phyloP scores from a whole-genome alignment of 2,888 invertebrate species.

The Patella pellucida region DNA sequence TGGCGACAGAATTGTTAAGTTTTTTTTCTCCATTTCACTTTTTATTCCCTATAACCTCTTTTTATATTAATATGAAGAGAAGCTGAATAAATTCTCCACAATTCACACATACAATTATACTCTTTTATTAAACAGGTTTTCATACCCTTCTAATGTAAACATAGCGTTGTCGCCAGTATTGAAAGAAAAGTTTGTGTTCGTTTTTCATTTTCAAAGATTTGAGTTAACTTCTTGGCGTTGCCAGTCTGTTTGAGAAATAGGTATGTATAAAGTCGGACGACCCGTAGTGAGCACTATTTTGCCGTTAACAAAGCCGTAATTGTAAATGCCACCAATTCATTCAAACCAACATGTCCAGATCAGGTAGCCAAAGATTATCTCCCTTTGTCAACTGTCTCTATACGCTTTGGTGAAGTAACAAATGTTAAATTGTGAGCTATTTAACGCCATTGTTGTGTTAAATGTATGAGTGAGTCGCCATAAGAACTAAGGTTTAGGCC shows the following conservation, averaged over 20 bases:
- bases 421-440: neutral
- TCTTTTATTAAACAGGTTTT: no score
- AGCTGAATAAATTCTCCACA: no score
- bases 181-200: neutral
- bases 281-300: neutral
- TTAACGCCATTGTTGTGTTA: neutral
- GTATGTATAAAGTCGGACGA: neutral
- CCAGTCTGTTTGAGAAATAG: neutral
- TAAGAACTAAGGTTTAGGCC: neutral
- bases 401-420: neutral
- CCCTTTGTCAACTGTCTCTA: neutral
- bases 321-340: neutral
- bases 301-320: neutral
- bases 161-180: neutral
- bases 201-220: neutral
- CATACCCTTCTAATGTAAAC: neutral
- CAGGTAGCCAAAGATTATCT: conserved; percentile 3
- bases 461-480: conserved; percentile 1
- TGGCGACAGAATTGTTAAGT: no score
- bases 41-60: no score
- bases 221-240: conserved; percentile 1
- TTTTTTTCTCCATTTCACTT: no score
- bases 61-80: no score
- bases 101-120: no score
- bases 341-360: conserved; percentile 7